These are phyloP conservation scores for Agonopterix arenella DNA, from an alignment of 2,888 invertebrate species.

Conservation along the genomic window DNA sequence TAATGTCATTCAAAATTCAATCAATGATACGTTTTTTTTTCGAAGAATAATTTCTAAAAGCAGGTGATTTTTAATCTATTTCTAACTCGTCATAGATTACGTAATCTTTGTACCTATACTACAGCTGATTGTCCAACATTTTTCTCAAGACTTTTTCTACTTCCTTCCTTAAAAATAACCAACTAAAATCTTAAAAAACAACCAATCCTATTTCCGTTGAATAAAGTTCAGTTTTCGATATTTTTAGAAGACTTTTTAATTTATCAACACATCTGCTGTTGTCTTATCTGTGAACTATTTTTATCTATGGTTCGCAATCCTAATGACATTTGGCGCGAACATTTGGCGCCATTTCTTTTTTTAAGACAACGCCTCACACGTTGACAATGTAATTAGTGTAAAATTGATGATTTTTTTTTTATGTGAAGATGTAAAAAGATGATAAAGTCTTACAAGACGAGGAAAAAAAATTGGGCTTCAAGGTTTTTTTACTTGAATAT, in stretches of 20 bases:
- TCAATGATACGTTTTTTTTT: too few relatives aligned
- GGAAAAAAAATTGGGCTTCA: too few relatives aligned
- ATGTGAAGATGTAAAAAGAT: too few relatives aligned
- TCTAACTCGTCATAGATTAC: too few relatives aligned
- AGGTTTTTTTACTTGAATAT: too few relatives aligned
- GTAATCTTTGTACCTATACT: too few relatives aligned
- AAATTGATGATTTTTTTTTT: constrained; percentile 15
- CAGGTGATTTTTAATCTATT: too few relatives aligned
- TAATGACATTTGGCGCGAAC: constrained; percentile 51
- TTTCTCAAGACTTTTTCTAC: constrained; percentile 7
- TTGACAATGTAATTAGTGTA: constrained; percentile 34
- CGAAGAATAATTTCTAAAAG: too few relatives aligned
- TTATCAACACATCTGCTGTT: constrained; percentile 40
- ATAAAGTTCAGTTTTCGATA: background rate
- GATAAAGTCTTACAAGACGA: too few relatives aligned
- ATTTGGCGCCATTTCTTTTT: constrained; percentile 49
- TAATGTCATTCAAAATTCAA: too few relatives aligned
- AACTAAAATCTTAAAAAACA: constrained; percentile 9
- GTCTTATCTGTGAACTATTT: constrained; percentile 29
- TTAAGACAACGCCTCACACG: constrained; percentile 45
- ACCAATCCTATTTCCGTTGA: too few relatives aligned
- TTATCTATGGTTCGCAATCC: constrained; percentile 42
- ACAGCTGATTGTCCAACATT: too few relatives aligned
- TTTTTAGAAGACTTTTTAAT: background rate
- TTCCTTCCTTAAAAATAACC: constrained; percentile 20